Percentiles rank a stretch among this genome's conserved stretches.
These are phyloP conservation scores for Odontocerum albicorne DNA, from an alignment of 2,888 invertebrate species.

Conservation along the genomic window DNA sequence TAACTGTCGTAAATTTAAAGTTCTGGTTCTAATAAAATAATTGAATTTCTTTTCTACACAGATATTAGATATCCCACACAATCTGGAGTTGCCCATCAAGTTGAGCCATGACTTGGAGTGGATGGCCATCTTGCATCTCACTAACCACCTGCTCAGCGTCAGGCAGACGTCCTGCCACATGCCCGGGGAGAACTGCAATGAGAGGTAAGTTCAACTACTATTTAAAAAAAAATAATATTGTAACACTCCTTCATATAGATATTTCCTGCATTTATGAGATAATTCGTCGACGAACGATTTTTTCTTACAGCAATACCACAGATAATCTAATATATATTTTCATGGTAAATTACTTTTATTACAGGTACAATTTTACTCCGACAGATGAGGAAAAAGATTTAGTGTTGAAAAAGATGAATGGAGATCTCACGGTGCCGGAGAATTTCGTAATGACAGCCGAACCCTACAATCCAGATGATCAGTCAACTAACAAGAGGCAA, in stretches of 20 bases:
- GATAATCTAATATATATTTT: conserved; percentile 41
- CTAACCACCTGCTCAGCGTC: conserved; percentile 84
- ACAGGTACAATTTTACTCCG: conserved; percentile 73
- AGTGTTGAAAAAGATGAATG: conserved; percentile 64
- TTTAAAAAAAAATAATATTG: too few species aligned
- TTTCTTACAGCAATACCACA: too few species aligned
- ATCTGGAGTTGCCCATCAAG: conserved; percentile 55
- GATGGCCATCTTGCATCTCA: conserved; percentile 83
- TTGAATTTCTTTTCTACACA: conserved; percentile 41
- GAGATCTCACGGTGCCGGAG: conserved; percentile 69
- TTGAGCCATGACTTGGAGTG: conserved; percentile 90
- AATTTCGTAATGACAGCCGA: conserved; percentile 80
- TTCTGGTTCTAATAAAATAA: neutral
- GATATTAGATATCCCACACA: conserved; percentile 63
- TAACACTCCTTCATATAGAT: too few species aligned
- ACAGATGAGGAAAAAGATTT: conserved; percentile 71
- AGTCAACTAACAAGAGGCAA: conserved; percentile 44
- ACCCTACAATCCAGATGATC: conserved; percentile 54
- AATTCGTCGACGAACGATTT: too few species aligned
- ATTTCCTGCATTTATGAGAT: too few species aligned
- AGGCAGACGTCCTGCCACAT: conserved; percentile 71
- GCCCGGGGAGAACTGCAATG: conserved; percentile 75
- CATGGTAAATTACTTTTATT: conserved; percentile 41
- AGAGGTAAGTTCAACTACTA: too few species aligned
- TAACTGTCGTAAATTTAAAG: too few species aligned